phyloP scores from a whole-genome alignment of 2,797 vertebrate genomes.

The Eospalax fontanierii region DNA sequence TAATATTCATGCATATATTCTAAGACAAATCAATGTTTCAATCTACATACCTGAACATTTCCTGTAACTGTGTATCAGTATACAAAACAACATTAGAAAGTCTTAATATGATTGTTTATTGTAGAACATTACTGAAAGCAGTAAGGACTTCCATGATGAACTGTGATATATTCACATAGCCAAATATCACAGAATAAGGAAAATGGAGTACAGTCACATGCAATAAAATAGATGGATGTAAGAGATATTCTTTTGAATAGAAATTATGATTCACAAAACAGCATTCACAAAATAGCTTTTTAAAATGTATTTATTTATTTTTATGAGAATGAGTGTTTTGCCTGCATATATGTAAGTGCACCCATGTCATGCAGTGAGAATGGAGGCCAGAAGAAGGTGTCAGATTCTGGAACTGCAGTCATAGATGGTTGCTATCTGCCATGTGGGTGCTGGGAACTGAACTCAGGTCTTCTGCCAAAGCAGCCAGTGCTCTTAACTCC shows the following conservation, averaged over 20 bases:
- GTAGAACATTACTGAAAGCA: background rate
- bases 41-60: background rate
- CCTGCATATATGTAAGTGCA: too few relatives aligned
- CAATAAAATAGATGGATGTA: background rate
- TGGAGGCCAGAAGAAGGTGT: too few relatives aligned
- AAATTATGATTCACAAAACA: background rate
- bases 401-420: too few relatives aligned
- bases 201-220: background rate
- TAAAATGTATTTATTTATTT: too few relatives aligned
- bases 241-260: constrained; percentile 2
- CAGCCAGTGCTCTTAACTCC: too few relatives aligned
- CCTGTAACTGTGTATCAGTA: background rate
- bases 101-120: background rate
- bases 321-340: too few relatives aligned
- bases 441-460: too few relatives aligned
- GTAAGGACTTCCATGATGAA: background rate
- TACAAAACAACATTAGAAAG: background rate
- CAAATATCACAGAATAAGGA: background rate
- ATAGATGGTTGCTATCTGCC: too few relatives aligned
- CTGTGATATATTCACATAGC: background rate
- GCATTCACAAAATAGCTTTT: too few relatives aligned
- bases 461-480: too few relatives aligned
- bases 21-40: background rate
- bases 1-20: background rate
- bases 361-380: too few relatives aligned